These are phyloP conservation scores for Sinonovacula constricta DNA, from an alignment of 1,140 invertebrate genomes.

Conservation along the genomic window DNA sequence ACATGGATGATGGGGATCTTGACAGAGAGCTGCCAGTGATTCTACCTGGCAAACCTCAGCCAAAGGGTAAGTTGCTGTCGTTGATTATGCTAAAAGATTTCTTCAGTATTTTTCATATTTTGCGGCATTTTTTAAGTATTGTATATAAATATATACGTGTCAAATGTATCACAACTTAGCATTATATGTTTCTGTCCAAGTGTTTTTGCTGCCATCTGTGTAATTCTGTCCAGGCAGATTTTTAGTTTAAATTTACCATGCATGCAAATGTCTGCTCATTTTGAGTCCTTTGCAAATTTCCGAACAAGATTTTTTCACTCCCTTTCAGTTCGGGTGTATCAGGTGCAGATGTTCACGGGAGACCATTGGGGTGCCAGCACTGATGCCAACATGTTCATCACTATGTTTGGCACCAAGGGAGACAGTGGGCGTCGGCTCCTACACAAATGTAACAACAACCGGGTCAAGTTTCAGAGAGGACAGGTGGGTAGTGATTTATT, in stretches of 20 bases:
- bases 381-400: conserved; percentile 75
- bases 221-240: too few species aligned
- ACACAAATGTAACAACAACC: conserved; percentile 51
- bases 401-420: conserved; percentile 77
- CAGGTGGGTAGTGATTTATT: conserved; percentile 46
- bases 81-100: too few species aligned
- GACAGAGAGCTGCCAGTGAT: conserved; percentile 65
- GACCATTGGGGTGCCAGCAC: conserved; percentile 77
- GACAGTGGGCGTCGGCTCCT: conserved; percentile 69
- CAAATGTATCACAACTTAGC: too few species aligned
- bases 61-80: conserved; percentile 52
- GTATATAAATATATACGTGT: too few species aligned
- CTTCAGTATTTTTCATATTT: too few species aligned
- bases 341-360: conserved; percentile 73
- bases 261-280: too few species aligned
- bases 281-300: too few species aligned
- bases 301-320: too few species aligned
- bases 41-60: conserved; percentile 46
- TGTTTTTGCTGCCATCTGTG: too few species aligned
- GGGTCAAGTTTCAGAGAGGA: conserved; percentile 61
- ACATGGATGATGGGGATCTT: conserved; percentile 65
- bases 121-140: too few species aligned
- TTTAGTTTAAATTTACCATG: too few species aligned
- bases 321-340: conserved; percentile 55
- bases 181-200: too few species aligned